Percentiles rank a stretch among this genome's conserved stretches.
These are phyloP conservation scores for Cheirogaleus major DNA, from an alignment of 2,797 vertebrate species.

Conservation along the genomic window DNA sequence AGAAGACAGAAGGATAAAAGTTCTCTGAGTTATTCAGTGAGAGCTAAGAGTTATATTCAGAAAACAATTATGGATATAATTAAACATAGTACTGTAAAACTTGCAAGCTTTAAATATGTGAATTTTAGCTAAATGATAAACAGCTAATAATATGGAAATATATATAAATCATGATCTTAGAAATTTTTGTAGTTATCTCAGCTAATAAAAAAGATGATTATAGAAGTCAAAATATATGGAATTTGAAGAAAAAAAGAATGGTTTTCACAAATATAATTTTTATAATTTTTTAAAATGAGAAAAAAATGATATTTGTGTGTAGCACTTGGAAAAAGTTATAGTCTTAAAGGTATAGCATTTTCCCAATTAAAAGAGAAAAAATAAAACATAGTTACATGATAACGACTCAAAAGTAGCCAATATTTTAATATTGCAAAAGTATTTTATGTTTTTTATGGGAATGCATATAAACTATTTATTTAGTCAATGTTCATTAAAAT, in stretches of 20 bases:
- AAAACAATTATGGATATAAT: background rate
- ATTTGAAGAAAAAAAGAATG: background rate
- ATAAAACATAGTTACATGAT: background rate
- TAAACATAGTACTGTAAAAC: background rate
- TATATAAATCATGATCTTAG: background rate
- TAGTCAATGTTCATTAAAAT: background rate
- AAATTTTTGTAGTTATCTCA: background rate
- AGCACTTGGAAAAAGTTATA: background rate
- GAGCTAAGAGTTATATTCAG: conserved; percentile 23
- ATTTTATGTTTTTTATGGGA: background rate
- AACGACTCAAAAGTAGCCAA: background rate
- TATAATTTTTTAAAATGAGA: background rate
- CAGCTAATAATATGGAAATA: conserved; percentile 34
- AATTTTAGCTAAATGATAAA: conserved; percentile 19
- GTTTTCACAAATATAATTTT: background rate
- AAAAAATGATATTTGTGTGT: background rate
- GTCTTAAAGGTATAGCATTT: background rate
- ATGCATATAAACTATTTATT: background rate
- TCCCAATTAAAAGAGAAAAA: background rate
- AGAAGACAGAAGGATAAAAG: background rate
- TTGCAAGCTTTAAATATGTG: background rate
- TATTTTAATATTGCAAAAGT: background rate
- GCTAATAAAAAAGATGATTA: background rate
- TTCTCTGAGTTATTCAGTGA: background rate
- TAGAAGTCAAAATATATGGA: background rate